Conservation (phyloP, 2,888 invertebrate genomes). For the Prosopocoilus inquinatus region DNA sequence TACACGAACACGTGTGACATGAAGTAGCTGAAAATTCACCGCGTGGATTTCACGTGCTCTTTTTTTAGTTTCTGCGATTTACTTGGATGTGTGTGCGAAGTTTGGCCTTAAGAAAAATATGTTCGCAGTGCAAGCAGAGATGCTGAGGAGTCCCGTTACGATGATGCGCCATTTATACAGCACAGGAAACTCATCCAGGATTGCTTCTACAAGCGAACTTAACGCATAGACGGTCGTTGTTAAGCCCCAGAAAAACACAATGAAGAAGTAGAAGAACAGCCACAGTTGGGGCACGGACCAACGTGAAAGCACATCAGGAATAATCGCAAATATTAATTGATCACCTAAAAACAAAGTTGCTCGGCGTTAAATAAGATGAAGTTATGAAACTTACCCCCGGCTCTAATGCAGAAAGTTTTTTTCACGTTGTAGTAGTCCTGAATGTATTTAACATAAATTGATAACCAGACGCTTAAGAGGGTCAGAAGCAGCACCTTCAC, state of each 20-base stretch:
- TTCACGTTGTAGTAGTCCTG: slow-evolving; percentile 3
- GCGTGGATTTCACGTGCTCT: neutral
- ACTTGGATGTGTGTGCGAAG: neutral
- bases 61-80: neutral
- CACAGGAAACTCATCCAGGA: slow-evolving; percentile 9
- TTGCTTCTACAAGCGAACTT: slow-evolving; percentile 13
- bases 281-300: slow-evolving; percentile 14
- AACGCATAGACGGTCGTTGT: slow-evolving; percentile 6
- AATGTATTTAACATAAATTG: slow-evolving; percentile 2
- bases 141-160: slow-evolving; percentile 1
- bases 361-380: no score
- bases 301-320: slow-evolving; percentile 12
- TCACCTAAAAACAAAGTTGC: slow-evolving; percentile 5
- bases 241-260: slow-evolving; percentile 16
- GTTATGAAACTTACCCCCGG: neutral
- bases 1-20: neutral
- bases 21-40: slow-evolving; percentile 5
- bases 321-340: slow-evolving; percentile 10
- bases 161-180: slow-evolving; percentile 12
- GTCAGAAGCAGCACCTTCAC: slow-evolving; percentile 12
- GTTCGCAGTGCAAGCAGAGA: neutral
- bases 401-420: neutral
- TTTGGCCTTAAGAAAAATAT: neutral
- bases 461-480: slow-evolving; percentile 13
- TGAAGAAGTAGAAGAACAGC: slow-evolving; percentile 11